These are phyloP conservation scores for Xylocampa areola DNA, from an alignment of 2,888 invertebrate genomes.

Conservation along the genomic window DNA sequence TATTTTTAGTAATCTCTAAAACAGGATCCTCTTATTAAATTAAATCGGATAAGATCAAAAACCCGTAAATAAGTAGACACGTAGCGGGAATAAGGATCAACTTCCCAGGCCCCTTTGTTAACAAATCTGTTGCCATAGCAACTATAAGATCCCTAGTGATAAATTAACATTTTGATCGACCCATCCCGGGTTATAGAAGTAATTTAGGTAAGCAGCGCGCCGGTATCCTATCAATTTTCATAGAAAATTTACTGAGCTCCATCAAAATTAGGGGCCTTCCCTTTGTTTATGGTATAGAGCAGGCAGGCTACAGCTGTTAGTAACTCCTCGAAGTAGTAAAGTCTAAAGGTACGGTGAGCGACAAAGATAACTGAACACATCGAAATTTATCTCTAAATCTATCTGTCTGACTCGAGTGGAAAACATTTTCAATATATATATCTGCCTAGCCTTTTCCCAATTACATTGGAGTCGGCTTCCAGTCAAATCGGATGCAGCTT, in stretches of 20 bases:
- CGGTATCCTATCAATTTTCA: slow-evolving; percentile 63
- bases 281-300: slow-evolving; percentile 57
- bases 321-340: slow-evolving; percentile 50
- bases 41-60: slow-evolving; percentile 25
- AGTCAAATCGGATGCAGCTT: too few relatives aligned
- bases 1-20: too few relatives aligned
- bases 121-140: slow-evolving; percentile 45
- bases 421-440: too few relatives aligned
- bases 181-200: slow-evolving; percentile 54
- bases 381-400: too few relatives aligned
- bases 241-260: slow-evolving; percentile 59
- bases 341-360: slow-evolving; percentile 48
- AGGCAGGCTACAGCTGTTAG: slow-evolving; percentile 58
- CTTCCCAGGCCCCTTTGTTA: slow-evolving; percentile 48
- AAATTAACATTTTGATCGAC: slow-evolving; percentile 67
- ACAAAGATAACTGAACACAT: too few relatives aligned
- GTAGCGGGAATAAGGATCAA: slow-evolving; percentile 24
- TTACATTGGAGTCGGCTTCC: too few relatives aligned
- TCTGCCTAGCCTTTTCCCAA: too few relatives aligned
- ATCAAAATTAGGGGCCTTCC: slow-evolving; percentile 60
- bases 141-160: slow-evolving; percentile 60
- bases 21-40: slow-evolving; percentile 14
- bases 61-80: slow-evolving; percentile 17
- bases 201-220: slow-evolving; percentile 59
- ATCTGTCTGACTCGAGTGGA: too few relatives aligned